Base-by-base conservation (phyloP, 2,797 vertebrate species). In the Pachyuromys duprasi region DNA sequence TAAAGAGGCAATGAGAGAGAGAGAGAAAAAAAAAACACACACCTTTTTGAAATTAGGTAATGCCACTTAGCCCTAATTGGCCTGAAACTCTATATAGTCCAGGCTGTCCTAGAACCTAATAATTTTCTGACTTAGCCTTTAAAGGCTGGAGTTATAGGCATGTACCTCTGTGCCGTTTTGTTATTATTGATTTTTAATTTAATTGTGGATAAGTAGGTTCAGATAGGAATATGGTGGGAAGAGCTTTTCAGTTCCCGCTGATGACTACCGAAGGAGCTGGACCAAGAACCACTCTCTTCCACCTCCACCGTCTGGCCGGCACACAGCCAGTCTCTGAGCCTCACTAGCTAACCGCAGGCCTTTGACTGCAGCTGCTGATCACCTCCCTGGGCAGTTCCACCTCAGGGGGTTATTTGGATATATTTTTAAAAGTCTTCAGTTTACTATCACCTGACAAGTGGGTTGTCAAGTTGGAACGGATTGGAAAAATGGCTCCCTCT, bases 301-400 rank as follows among this genome's bases (percentile, higher is more conserved):
- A 60, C 33, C 1, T 33, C 15, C 1, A 8, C 20, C 22, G 33
- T 12, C 0, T 84, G 53, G 2, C 17, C 4, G 0, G 31, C 15
- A 9, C 63, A 39, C 7, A 36, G 42, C 13, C 0, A 24, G 80
- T 20, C 67, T 72, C 5, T 18, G 3, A 31, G 4, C 11, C 57
- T 11, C 1, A 22, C n/a, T 24, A 76, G 22, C 63, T 72, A 55
- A 57, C 20, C 9, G 2, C 3, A 80, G 67, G 28, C 13, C 49
- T 17, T 69, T 39, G 49, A 7, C 9, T 9, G 22, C 20, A 5
- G 24, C 26, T 62, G 81, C 26, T 11, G 42, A 76, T 45, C 9
- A 6, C 9, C 26, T 70, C 14, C 14, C 31, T 6, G 2, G 24
- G 45, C 2, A 69, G 79, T 33, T 45, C 28, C 8, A 33, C 53